A percentile compares a stretch with the other conserved stretches of the same genome.
Evolutionary conservation across 1,140 invertebrate genomes (phyloP).

Genomic region (Neodiprion fabricii): DNA sequence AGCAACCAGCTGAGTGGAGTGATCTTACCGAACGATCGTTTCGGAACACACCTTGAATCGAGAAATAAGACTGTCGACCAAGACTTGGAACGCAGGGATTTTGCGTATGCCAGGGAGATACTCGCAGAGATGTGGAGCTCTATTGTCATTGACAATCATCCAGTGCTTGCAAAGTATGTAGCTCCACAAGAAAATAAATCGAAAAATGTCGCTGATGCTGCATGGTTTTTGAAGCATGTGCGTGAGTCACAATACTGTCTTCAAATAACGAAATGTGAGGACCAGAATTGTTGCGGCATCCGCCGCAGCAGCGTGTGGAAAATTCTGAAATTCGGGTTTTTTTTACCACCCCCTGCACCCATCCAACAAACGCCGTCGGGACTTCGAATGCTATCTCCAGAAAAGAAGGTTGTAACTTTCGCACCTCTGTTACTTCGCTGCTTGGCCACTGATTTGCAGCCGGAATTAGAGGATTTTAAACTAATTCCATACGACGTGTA

Average conservation of each 20-base stretch:
- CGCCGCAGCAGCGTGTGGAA: conserved; percentile 2
- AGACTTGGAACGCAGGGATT: conserved; percentile 45
- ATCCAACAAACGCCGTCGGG: background rate
- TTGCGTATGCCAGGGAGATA: conserved; percentile 38
- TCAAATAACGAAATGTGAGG: conserved; percentile 9
- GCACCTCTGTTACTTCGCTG: conserved; percentile 14
- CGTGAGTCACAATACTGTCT: conserved; percentile 23
- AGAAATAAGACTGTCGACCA: conserved; percentile 42
- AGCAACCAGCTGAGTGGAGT: conserved; percentile 48
- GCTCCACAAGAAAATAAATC: conserved; percentile 1
- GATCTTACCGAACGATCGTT: conserved; percentile 52
- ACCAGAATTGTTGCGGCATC: conserved; percentile 10
- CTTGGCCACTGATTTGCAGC: background rate
- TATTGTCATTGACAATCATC: conserved; percentile 42
- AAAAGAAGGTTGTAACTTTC: conserved; percentile 14
- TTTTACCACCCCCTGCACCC: conserved; percentile 16
- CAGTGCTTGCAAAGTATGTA: conserved; percentile 42
- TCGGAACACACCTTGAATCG: conserved; percentile 50
- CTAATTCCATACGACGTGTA: conserved; percentile 15
- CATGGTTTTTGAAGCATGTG: conserved; percentile 20
- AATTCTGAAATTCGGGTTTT: conserved; percentile 5
- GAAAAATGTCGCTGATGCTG: background rate
- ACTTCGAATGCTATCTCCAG: conserved; percentile 2
- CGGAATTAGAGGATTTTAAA: background rate
- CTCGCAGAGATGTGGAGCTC: conserved; percentile 45